Base-by-base conservation (phyloP, 2,888 invertebrate genomes). In the Drosophila eohydei region DNA sequence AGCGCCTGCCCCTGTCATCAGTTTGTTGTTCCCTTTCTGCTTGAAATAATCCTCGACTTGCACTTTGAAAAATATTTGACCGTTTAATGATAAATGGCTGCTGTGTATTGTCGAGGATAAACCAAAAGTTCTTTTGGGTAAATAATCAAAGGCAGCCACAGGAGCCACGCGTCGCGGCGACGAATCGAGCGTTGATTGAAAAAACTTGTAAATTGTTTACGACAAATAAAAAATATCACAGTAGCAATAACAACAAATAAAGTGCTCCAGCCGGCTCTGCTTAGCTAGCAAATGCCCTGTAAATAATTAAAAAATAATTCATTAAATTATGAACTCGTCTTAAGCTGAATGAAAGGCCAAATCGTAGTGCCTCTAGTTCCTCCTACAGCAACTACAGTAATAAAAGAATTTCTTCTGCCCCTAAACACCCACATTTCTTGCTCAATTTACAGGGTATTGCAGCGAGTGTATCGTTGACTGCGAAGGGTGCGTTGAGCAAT, bases 141-240 rank as follows among this genome's bases (percentile, higher is more conserved):
- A 85, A 88, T 78, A 80, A 88, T 86, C 71, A 67, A 81, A 74
- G 79, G 72, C 88, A 81, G 89, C 76, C 84, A 74, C 90, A 80
- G 71, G 44, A 57, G 85, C 82, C 90, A 86, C 88, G 89, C 90
- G 85, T 68, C 74, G 52, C 43, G 51, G 56, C 64, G 36, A 38
- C 70, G 61, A 71, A 75, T 84, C 64, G 83, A 69, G 61, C 61
- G 84, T 58, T 86, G 90, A 86, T 90, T 90, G 85, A 89, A 86
- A 90, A 86, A 90, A 87, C 90, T 89, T 86, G 85, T 86, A 89
- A 61, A 90, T 81, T 88, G 79, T 65, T 76, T 65, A 69, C 67
- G 74, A 64, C 66, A 80, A 80, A 78, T 71, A 80, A 85, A 83
- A 74, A 74, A 67, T 32, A 34, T 21, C 9, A 41, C 40, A 78